A percentile compares a stretch with the other conserved stretches of the same genome.
phyloP scores from a whole-genome alignment of 2,113 vertebrate genomes.

The Grantiella picta region DNA sequence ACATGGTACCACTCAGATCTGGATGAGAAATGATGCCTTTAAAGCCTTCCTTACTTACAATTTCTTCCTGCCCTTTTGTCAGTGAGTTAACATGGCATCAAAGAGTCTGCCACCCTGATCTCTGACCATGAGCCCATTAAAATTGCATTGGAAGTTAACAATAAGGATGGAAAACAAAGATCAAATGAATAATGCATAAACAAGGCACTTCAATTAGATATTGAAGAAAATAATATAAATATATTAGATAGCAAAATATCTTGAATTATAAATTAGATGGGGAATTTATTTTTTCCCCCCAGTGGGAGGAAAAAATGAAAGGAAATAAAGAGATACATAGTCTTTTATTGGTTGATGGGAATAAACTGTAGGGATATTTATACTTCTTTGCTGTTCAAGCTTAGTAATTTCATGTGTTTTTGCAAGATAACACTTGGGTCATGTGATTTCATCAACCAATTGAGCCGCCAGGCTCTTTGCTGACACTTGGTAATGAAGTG shows the following conservation, averaged over 20 bases:
- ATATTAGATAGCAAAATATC: slow-evolving; percentile 40
- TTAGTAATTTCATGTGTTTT: slow-evolving; percentile 40
- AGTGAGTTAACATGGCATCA: background rate
- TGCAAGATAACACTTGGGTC: slow-evolving; percentile 48
- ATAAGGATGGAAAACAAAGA: slow-evolving; percentile 50
- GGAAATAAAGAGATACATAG: background rate
- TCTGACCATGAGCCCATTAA: slow-evolving; percentile 57
- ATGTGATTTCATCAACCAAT: slow-evolving; percentile 63
- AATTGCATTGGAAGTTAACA: slow-evolving; percentile 57
- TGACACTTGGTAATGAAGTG: slow-evolving; percentile 58
- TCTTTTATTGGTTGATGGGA: background rate
- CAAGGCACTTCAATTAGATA: slow-evolving; percentile 52
- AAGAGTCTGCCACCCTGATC: slow-evolving; percentile 23
- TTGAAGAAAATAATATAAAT: slow-evolving; percentile 52
- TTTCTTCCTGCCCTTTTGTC: background rate
- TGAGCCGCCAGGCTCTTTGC: background rate
- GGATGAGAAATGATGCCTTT: background rate
- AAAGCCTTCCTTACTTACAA: background rate
- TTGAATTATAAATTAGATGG: slow-evolving; percentile 44
- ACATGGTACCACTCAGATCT: background rate
- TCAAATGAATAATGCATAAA: slow-evolving; percentile 62
- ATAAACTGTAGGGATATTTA: slow-evolving; percentile 1
- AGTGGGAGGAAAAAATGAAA: background rate
- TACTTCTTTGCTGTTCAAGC: background rate
- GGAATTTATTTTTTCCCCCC: background rate